Percentiles rank a stretch among this genome's conserved stretches.
phyloP scores from a whole-genome alignment of 2,888 invertebrate species.

The Prenolepis imparis region DNA sequence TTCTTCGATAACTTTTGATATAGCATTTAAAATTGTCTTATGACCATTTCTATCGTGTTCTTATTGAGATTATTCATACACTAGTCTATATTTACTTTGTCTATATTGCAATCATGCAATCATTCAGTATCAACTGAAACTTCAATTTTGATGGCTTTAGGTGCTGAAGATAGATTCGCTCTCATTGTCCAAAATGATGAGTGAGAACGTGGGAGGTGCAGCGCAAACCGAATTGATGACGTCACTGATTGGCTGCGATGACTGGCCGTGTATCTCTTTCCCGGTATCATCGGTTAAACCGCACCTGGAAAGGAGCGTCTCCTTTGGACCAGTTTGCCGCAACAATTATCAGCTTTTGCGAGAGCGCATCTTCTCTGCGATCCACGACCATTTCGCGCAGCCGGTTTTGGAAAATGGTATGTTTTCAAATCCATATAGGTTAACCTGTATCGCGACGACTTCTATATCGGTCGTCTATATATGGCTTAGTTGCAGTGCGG shows the following conservation, averaged over 20 bases:
- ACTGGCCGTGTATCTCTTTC: constrained; percentile 34
- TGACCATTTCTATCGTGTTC: too few relatives aligned
- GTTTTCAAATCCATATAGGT: constrained; percentile 75
- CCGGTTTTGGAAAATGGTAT: constrained; percentile 75
- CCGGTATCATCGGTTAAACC: constrained; percentile 32
- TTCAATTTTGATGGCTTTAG: not conserved
- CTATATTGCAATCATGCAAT: too few relatives aligned
- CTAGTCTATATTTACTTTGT: too few relatives aligned
- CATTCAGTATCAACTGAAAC: too few relatives aligned
- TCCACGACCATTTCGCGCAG: constrained; percentile 64
- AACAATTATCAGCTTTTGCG: constrained; percentile 64
- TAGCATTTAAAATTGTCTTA: too few relatives aligned
- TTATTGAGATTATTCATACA: too few relatives aligned
- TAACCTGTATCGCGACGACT: constrained; percentile 52
- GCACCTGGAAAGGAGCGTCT: constrained; percentile 66
- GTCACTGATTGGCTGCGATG: not conserved
- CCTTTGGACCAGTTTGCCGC: constrained; percentile 68
- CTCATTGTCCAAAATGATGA: constrained; percentile 6
- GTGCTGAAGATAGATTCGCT: not conserved
- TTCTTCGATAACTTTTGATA: too few relatives aligned
- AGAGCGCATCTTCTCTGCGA: constrained; percentile 52
- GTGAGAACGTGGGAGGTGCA: constrained; percentile 14
- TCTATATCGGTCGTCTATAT: constrained; percentile 45
- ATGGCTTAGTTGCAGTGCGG: not conserved
- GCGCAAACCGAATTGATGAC: constrained; percentile 31